These are phyloP conservation scores for Stomatorhinus walkeri DNA, from an alignment of 2,797 vertebrate genomes.

Conservation along the genomic window DNA sequence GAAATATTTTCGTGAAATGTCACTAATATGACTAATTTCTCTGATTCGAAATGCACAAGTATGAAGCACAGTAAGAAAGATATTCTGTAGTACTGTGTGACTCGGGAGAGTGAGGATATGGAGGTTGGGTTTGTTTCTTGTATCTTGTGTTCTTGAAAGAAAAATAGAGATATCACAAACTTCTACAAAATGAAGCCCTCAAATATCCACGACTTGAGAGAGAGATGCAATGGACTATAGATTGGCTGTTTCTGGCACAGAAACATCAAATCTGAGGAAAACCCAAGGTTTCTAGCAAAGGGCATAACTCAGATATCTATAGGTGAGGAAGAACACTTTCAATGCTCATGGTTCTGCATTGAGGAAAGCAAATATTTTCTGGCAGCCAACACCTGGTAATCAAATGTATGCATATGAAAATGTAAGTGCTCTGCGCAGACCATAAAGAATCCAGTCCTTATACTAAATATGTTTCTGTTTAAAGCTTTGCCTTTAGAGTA, in stretches of 20 bases:
- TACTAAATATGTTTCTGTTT: slow-evolving; percentile 20
- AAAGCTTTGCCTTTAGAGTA: not conserved
- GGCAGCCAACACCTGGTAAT: not conserved
- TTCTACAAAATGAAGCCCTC: not conserved
- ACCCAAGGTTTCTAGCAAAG: not conserved
- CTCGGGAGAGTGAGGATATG: not conserved
- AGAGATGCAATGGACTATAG: not conserved
- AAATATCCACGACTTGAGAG: not conserved
- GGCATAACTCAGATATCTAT: not conserved
- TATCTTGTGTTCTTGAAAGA: not conserved
- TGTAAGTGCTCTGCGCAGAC: not conserved
- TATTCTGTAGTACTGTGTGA: not conserved
- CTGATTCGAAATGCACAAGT: not conserved
- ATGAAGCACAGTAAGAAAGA: not conserved
- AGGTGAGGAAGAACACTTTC: not conserved
- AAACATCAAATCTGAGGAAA: not conserved
- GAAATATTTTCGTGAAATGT: not conserved
- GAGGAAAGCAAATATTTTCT: not conserved
- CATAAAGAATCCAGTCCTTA: not conserved
- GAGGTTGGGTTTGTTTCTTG: not conserved
- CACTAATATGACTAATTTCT: not conserved
- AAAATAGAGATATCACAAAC: not conserved
- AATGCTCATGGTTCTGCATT: not conserved
- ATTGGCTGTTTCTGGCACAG: not conserved
- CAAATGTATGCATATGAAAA: slow-evolving; percentile 3